A percentile compares a stretch with the other conserved stretches of the same genome.
Conservation (phyloP, 2,888 invertebrate genomes). For the Drosophila mimica region DNA sequence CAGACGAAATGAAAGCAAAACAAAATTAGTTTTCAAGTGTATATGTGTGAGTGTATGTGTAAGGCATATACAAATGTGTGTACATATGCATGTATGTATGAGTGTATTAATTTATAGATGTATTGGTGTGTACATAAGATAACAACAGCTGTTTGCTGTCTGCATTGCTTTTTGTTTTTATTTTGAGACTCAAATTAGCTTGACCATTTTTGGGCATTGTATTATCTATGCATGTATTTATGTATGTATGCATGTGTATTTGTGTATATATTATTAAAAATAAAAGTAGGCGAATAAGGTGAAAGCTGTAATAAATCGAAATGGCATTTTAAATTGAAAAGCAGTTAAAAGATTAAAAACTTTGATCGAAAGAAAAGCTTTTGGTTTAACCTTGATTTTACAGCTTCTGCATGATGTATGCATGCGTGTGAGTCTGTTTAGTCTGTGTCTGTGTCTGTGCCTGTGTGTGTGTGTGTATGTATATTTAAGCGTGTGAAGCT, state of each 20-base stretch:
- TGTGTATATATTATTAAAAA: background rate
- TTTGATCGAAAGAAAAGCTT: slow-evolving; percentile 12
- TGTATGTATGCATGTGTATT: background rate
- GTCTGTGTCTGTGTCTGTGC: background rate
- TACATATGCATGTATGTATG: background rate
- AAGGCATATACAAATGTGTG: background rate
- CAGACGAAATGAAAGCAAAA: slow-evolving; percentile 44
- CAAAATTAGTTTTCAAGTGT: slow-evolving; percentile 36
- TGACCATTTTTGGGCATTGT: slow-evolving; percentile 54
- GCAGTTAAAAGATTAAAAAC: slow-evolving; percentile 1
- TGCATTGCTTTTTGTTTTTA: slow-evolving; percentile 37
- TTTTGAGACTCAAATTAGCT: slow-evolving; percentile 32
- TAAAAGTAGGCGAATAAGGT: slow-evolving; percentile 1
- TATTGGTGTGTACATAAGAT: slow-evolving; percentile 27
- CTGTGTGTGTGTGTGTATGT: background rate
- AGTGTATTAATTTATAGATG: background rate
- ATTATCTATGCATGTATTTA: slow-evolving; percentile 18
- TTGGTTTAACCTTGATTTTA: slow-evolving; percentile 33
- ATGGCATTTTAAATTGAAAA: slow-evolving; percentile 12
- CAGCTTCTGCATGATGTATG: slow-evolving; percentile 5
- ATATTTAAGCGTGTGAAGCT: slow-evolving; percentile 5
- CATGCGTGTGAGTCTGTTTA: background rate
- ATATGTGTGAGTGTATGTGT: background rate
- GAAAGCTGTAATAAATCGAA: slow-evolving; percentile 28
- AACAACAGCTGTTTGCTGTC: slow-evolving; percentile 55